Evolutionary conservation across 2,888 invertebrate species (phyloP).

Genomic region (Drosophila trichaetosa): DNA sequence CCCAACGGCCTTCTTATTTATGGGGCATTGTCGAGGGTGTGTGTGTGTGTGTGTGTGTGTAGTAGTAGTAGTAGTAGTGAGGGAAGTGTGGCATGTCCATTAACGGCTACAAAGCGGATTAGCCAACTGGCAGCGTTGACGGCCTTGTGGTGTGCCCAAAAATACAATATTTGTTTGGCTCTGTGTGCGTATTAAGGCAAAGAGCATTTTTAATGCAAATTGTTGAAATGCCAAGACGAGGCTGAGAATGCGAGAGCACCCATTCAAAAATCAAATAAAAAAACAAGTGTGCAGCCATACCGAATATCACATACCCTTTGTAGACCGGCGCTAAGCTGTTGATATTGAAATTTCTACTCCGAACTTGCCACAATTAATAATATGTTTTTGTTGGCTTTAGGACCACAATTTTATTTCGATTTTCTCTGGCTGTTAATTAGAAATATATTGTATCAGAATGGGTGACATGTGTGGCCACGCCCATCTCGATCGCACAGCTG

Average conservation of each 20-base stretch:
- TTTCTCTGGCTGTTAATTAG: too few species aligned
- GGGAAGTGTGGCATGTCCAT: constrained; percentile 21
- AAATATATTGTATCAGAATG: neutral
- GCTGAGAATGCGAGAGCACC: constrained; percentile 1
- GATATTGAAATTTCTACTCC: neutral
- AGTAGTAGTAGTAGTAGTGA: neutral
- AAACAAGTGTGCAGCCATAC: neutral
- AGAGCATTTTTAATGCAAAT: constrained; percentile 62
- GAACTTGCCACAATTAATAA: neutral
- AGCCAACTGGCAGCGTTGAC: constrained; percentile 43
- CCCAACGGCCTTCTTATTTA: constrained; percentile 53
- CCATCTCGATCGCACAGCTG: neutral
- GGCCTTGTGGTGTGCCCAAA: constrained; percentile 40
- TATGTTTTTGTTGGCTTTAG: neutral
- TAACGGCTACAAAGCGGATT: constrained; percentile 69
- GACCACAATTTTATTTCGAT: neutral
- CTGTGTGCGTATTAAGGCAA: constrained; percentile 30
- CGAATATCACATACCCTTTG: neutral
- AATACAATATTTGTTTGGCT: constrained; percentile 2
- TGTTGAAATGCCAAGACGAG: constrained; percentile 45
- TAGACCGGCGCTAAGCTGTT: neutral
- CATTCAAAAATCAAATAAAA: constrained; percentile 4
- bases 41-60: neutral
- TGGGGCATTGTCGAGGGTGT: constrained; percentile 7
- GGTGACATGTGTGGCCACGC: neutral